Evolutionary conservation across 1,140 invertebrate species (phyloP).

Genomic region (Pissodes strobi): DNA sequence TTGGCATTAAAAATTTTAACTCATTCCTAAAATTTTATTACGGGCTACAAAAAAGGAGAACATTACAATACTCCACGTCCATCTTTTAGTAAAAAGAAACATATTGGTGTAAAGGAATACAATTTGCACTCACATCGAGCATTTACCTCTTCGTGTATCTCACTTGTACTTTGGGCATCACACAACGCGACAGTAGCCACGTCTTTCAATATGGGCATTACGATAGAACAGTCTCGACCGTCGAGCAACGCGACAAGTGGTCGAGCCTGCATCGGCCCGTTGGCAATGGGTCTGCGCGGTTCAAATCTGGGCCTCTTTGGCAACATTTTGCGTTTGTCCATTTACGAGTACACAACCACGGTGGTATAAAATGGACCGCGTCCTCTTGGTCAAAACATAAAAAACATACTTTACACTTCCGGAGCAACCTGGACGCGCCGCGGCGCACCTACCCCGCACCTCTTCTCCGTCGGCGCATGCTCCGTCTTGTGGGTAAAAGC

Average conservation of each 20-base stretch:
- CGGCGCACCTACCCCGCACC: constrained; percentile 3
- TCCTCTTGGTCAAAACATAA: constrained; percentile 2
- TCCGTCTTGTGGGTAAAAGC: not conserved
- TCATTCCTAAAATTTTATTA: too few species aligned
- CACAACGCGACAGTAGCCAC: constrained; percentile 99
- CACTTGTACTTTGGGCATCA: constrained; percentile 97
- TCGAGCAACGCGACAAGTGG: constrained; percentile 97
- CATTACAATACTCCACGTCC: too few species aligned
- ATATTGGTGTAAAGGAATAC: too few species aligned
- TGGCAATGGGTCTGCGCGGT: constrained; percentile 71
- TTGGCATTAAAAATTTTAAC: too few species aligned
- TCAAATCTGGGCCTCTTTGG: constrained; percentile 80
- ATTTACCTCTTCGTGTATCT: constrained; percentile 96
- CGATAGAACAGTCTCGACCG: constrained; percentile 97
- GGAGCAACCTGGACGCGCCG: not conserved
- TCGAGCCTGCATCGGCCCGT: constrained; percentile 87
- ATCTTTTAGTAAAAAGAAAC: too few species aligned
- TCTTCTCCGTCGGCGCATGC: too few species aligned
- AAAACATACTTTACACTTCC: not conserved
- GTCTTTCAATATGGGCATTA: constrained; percentile 99
- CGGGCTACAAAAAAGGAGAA: too few species aligned
- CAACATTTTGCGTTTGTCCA: constrained; percentile 82
- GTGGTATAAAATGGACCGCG: not conserved
- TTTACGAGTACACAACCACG: constrained; percentile 47
- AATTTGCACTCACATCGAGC: too few species aligned